A percentile compares a stretch with the other conserved stretches of the same genome.
Evolutionary conservation across 2,888 invertebrate genomes (phyloP).

Genomic region (Euclidia mi): DNA sequence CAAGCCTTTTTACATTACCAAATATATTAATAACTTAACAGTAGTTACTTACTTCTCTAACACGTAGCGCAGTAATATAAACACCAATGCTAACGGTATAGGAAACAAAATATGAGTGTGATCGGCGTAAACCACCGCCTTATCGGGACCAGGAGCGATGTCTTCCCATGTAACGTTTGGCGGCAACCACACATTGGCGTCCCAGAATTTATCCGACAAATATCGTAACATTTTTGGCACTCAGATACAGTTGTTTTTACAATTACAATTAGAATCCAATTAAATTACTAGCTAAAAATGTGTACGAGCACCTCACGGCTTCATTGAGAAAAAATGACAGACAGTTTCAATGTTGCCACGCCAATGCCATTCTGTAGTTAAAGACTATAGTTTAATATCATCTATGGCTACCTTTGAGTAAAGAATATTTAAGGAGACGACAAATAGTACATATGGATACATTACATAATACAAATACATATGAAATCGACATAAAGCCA

Average conservation of each 20-base stretch:
- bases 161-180: slow-evolving; percentile 97
- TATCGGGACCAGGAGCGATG: slow-evolving; percentile 93
- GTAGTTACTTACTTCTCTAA: slow-evolving; percentile 94
- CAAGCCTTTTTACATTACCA: slow-evolving; percentile 46
- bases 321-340: slow-evolving; percentile 56
- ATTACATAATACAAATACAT: too few relatives aligned
- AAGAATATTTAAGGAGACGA: too few relatives aligned
- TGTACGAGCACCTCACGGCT: slow-evolving; percentile 50
- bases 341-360: slow-evolving; percentile 11
- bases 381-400: too few relatives aligned
- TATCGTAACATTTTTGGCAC: slow-evolving; percentile 78
- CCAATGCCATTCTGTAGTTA: background rate
- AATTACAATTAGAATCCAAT: slow-evolving; percentile 42
- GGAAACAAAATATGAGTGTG: slow-evolving; percentile 95
- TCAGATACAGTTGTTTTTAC: slow-evolving; percentile 31
- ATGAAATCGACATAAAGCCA: too few relatives aligned
- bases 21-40: slow-evolving; percentile 27
- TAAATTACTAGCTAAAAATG: slow-evolving; percentile 34
- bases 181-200: slow-evolving; percentile 97
- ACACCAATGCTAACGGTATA: slow-evolving; percentile 94
- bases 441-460: too few relatives aligned
- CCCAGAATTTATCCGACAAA: slow-evolving; percentile 92
- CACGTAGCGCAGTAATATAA: slow-evolving; percentile 94
- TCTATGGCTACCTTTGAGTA: too few relatives aligned
- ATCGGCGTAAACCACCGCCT: slow-evolving; percentile 94